These are phyloP conservation scores for Drosophila dunni DNA, from an alignment of 1,140 invertebrate species.

Conservation along the genomic window DNA sequence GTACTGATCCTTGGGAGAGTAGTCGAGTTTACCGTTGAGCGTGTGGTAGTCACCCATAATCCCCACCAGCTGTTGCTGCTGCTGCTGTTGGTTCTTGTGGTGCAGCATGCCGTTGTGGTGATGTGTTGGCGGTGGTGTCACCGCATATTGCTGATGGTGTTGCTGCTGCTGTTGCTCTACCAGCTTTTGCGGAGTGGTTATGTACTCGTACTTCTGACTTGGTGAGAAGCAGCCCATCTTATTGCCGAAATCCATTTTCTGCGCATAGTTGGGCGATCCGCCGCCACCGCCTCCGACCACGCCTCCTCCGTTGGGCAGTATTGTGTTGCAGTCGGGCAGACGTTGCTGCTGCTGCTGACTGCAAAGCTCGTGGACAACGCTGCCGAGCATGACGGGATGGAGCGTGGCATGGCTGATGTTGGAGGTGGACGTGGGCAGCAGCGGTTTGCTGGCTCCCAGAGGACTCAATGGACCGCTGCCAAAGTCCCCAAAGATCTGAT, in stretches of 20 bases:
- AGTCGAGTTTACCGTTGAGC: constrained; percentile 77
- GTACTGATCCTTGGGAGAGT: constrained; percentile 77
- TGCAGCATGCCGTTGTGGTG: constrained; percentile 71
- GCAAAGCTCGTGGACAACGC: constrained; percentile 74
- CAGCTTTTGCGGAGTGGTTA: constrained; percentile 69
- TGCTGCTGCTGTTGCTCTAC: constrained; percentile 63
- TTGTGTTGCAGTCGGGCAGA: constrained; percentile 81
- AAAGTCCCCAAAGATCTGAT: constrained; percentile 91
- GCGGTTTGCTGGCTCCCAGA: constrained; percentile 76
- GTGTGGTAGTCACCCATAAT: constrained; percentile 72
- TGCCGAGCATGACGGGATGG: constrained; percentile 88
- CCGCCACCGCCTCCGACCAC: constrained; percentile 50
- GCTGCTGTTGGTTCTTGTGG: constrained; percentile 53
- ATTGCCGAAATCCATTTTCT: constrained; percentile 76
- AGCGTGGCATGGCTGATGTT: constrained; percentile 47
- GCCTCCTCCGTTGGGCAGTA: constrained; percentile 69
- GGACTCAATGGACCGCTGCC: constrained; percentile 76
- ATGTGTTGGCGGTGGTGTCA: constrained; percentile 58
- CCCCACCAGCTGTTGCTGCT: constrained; percentile 68
- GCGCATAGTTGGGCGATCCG: constrained; percentile 77
- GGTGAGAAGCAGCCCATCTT: constrained; percentile 84
- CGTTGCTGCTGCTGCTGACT: constrained; percentile 71
- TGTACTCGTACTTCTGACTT: constrained; percentile 83
- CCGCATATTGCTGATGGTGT: constrained; percentile 73
- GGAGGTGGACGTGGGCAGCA: constrained; percentile 79